These are phyloP conservation scores for Gallinago nigripennis DNA, from an alignment of 2,797 vertebrate genomes.

Conservation along the genomic window DNA sequence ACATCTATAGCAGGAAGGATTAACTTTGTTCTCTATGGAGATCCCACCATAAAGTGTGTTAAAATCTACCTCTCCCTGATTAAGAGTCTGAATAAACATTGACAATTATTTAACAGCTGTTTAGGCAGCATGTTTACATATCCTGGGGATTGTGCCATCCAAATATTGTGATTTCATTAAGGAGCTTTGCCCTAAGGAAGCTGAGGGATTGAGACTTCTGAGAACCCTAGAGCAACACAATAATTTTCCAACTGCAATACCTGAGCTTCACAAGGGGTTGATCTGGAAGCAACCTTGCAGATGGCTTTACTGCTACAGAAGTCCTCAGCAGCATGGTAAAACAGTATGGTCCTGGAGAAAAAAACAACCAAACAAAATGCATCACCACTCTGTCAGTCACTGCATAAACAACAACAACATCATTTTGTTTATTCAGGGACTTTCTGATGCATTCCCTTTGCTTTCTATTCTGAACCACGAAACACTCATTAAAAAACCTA, in stretches of 20 bases:
- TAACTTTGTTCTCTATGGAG: background rate
- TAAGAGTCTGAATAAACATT: constrained; percentile 40
- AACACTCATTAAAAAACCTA: background rate
- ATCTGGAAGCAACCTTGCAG: background rate
- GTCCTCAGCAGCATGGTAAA: background rate
- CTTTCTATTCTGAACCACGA: background rate
- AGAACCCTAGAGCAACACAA: background rate
- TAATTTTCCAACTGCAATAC: background rate
- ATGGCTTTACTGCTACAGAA: background rate
- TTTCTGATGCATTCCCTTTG: background rate
- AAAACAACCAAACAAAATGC: background rate
- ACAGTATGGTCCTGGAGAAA: background rate
- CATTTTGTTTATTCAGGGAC: background rate
- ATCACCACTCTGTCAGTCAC: background rate
- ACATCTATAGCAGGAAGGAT: background rate
- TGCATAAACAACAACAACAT: background rate
- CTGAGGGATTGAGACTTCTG: background rate
- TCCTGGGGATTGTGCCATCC: constrained; percentile 33
- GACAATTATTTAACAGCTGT: constrained; percentile 58
- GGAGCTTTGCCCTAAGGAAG: constrained; percentile 38
- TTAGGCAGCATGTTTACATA: constrained; percentile 44
- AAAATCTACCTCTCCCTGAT: constrained; percentile 24
- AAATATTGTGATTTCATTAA: constrained; percentile 63
- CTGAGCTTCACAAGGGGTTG: background rate
- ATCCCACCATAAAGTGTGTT: background rate